Evolutionary conservation across 2,888 invertebrate genomes (phyloP).

Genomic region (Orthosia cruda): DNA sequence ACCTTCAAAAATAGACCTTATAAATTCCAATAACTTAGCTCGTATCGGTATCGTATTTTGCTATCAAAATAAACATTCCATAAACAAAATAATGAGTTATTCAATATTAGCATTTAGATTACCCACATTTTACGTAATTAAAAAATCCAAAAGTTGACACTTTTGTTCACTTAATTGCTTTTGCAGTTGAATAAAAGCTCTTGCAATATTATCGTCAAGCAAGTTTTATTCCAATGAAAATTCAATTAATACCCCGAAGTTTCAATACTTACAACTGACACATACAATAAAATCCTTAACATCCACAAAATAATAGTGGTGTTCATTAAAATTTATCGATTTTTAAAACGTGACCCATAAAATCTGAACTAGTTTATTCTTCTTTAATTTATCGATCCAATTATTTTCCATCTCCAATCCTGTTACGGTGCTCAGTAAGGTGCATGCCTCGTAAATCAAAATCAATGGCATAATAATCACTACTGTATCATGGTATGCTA

Average conservation of each 20-base stretch:
- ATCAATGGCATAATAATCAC: constrained; percentile 64
- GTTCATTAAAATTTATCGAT: constrained; percentile 33
- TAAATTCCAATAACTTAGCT: too few species aligned
- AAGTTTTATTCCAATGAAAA: constrained; percentile 7
- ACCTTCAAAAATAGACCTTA: too few species aligned
- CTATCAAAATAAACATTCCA: too few species aligned
- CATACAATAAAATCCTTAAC: constrained; percentile 24
- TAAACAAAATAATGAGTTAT: background rate
- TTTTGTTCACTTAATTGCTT: constrained; percentile 7
- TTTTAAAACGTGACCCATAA: constrained; percentile 50
- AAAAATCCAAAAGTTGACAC: constrained; percentile 12
- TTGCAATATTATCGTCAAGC: constrained; percentile 3
- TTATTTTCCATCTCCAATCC: constrained; percentile 45
- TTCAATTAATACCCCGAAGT: constrained; percentile 19
- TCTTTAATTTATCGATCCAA: constrained; percentile 63
- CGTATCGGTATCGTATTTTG: too few species aligned
- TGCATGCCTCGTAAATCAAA: constrained; percentile 69
- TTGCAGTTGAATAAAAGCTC: constrained; percentile 5
- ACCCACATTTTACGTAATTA: background rate
- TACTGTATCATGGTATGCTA: background rate
- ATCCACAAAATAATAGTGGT: constrained; percentile 10
- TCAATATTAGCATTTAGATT: background rate
- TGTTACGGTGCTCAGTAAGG: constrained; percentile 54
- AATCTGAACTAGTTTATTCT: constrained; percentile 30
- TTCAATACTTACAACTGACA: constrained; percentile 24